Evolutionary conservation across 2,113 vertebrate genomes (phyloP).

Genomic region (Pagrus major): DNA sequence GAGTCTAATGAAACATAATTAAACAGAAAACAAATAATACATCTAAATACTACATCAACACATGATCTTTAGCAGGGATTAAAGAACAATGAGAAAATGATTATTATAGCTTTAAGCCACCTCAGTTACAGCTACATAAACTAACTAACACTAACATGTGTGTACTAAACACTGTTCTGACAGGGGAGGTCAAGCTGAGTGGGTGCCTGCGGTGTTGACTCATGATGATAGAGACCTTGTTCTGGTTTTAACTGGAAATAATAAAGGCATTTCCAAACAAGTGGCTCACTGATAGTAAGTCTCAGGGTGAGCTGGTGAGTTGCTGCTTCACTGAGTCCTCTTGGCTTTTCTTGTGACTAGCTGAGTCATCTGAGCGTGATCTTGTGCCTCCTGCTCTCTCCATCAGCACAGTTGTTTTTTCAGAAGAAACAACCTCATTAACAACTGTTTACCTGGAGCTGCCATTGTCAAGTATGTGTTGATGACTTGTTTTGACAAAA

Average conservation of each 20-base stretch:
- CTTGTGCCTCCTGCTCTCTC: background rate
- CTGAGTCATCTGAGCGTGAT: constrained; percentile 15
- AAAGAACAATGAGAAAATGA: background rate
- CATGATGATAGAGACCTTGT: background rate
- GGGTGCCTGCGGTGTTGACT: constrained; percentile 6
- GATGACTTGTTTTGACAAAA: constrained; percentile 3
- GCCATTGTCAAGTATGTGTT: background rate
- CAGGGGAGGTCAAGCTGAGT: background rate
- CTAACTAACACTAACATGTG: background rate
- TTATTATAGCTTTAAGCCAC: background rate
- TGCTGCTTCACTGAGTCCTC: background rate
- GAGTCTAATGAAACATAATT: background rate
- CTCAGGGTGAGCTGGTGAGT: background rate
- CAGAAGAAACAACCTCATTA: background rate
- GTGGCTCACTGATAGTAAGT: background rate
- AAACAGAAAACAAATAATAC: no score
- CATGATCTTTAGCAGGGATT: background rate
- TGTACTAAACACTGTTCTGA: background rate
- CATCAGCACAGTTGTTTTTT: background rate
- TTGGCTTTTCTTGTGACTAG: constrained; percentile 19
- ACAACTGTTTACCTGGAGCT: background rate
- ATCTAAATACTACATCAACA: background rate
- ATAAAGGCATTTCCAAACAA: background rate
- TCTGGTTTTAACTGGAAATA: constrained; percentile 19
- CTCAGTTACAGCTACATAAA: background rate